Evolutionary conservation across 2,888 invertebrate genomes (phyloP).

Genomic region (Mimas tiliae): DNA sequence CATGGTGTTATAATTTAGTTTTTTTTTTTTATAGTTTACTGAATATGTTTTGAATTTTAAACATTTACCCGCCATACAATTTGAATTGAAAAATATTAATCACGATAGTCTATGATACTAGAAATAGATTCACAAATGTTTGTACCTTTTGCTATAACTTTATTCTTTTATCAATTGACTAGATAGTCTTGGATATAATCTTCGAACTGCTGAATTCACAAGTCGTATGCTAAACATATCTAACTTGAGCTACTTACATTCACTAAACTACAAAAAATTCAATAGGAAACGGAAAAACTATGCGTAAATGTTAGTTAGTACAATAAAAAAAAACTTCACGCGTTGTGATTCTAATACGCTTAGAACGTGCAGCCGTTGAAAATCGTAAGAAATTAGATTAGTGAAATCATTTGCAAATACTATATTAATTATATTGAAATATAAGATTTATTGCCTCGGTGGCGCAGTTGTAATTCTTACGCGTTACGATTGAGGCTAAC

Average conservation of each 20-base stretch:
- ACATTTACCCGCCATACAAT: too few species aligned
- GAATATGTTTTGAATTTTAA: too few species aligned
- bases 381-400: slow-evolving; percentile 18
- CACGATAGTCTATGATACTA: too few species aligned
- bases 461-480: too few species aligned
- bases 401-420: slow-evolving; percentile 8
- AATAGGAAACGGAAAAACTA: slow-evolving; percentile 34
- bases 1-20: too few species aligned
- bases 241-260: not conserved
- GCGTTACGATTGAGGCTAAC: too few species aligned
- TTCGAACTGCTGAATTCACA: not conserved
- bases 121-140: too few species aligned
- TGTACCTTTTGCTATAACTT: too few species aligned
- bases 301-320: slow-evolving; percentile 27
- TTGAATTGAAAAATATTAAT: too few species aligned
- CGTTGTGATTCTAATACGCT: slow-evolving; percentile 20
- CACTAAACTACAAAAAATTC: slow-evolving; percentile 31
- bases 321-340: slow-evolving; percentile 18
- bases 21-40: too few species aligned
- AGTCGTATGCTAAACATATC: not conserved
- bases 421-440: not conserved
- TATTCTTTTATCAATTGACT: too few species aligned
- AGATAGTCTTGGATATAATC: not conserved
- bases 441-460: slow-evolving; percentile 7
- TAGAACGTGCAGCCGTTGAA: slow-evolving; percentile 24